Base-by-base conservation (phyloP, 2,113 vertebrate species). In the Burhinus bistriatus region DNA sequence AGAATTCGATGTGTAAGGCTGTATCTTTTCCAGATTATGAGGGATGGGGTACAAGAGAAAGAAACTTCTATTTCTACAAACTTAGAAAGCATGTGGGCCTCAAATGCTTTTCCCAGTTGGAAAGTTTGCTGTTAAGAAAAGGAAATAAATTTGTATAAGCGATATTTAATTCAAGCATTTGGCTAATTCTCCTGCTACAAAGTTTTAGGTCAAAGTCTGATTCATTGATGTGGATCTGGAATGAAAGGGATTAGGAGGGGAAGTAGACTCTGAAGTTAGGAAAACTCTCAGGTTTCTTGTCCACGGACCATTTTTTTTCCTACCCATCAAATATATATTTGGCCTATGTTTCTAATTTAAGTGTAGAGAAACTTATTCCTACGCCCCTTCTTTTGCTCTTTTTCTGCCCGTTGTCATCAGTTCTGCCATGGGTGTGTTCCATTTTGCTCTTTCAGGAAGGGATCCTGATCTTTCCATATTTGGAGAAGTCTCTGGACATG, bases 291-390 rank as follows among this genome's bases (percentile, higher is more conserved):
- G 20, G 26, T 89, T 95, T 92, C 69, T 87, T 79, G 61, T 84
- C 85, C 45, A 26, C 69, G 57, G 62, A 55, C 45, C 14, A 8
- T 12, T 83, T 95, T 83, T 96, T 96, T 92, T 51, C 90, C 77
- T 83, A 68, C 65, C 49, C 80, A 44, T 92, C 64, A 61, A 90
- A 95, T 72, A 21, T 95, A 82, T 79, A 84, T 92, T 93, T 93
- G 25, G 68, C 88, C 47, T 89, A 12, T 54, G 93, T 87, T 97
- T 96, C 96, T 95, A 90, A 95, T 92, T 93, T 80, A 83, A 90
- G 82, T 12, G 22, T 36, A 32, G 78, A 79, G 54, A 90, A 93
- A 83, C 62, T 82, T 68, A 55, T 32, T 93, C 93, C 93, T 80
- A 54, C 32, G 2, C 0, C 6, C 42, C 89, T 79, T 6, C 89